Evolutionary conservation across 2,797 vertebrate genomes (phyloP).

Genomic region (Xiphophorus birchmanni): DNA sequence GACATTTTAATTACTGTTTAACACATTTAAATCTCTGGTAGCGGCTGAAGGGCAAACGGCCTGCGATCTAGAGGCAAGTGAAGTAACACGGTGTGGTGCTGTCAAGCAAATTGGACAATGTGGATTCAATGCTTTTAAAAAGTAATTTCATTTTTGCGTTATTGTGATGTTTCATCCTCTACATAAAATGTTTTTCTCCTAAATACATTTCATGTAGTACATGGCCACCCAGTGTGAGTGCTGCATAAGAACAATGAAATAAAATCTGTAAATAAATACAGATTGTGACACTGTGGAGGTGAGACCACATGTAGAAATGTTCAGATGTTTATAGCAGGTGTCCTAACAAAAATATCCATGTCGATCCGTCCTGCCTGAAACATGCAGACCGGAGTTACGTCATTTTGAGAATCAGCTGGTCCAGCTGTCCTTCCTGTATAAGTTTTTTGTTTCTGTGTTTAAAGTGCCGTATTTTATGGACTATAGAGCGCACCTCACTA

Average conservation of each 20-base stretch:
- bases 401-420: neutral
- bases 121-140: too few species aligned
- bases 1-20: neutral
- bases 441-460: too few species aligned
- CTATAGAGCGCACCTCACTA: too few species aligned
- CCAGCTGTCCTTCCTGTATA: too few species aligned
- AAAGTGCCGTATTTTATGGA: too few species aligned
- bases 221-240: neutral
- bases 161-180: neutral
- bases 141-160: too few species aligned
- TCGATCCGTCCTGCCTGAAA: neutral
- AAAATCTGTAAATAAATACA: neutral
- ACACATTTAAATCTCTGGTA: neutral
- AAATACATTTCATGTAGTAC: neutral
- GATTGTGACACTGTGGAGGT: neutral
- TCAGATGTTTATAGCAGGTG: neutral
- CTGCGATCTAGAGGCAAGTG: neutral
- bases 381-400: neutral
- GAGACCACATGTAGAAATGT: neutral
- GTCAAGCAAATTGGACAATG: too few species aligned
- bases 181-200: neutral
- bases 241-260: neutral
- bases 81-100: too few species aligned
- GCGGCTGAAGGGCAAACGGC: neutral
- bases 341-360: neutral